Conservation (phyloP, 2,113 vertebrate genomes). For the Pleuronectes platessa region DNA sequence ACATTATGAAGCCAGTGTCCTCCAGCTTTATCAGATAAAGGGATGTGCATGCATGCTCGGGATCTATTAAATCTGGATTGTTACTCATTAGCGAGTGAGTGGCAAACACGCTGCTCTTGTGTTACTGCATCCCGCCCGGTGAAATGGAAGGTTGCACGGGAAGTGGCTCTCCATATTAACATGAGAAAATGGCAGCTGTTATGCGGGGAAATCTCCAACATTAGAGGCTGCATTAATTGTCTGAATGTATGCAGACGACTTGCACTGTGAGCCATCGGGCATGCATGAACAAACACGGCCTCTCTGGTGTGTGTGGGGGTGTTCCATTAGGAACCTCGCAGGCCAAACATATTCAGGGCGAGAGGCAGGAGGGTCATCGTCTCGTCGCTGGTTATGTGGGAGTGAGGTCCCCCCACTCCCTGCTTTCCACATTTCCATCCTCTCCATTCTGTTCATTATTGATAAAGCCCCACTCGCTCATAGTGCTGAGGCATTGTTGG, state of each 20-base stretch:
- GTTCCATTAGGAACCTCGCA: slow-evolving; percentile 51
- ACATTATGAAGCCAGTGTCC: slow-evolving; percentile 48
- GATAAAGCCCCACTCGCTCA: slow-evolving; percentile 53
- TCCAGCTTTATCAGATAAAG: slow-evolving; percentile 59
- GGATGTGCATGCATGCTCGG: slow-evolving; percentile 44
- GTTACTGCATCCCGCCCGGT: not conserved
- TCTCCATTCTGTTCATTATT: slow-evolving; percentile 57
- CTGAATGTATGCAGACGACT: slow-evolving; percentile 59
- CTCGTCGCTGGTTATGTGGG: slow-evolving; percentile 9
- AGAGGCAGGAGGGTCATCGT: slow-evolving; percentile 11
- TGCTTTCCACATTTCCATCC: slow-evolving; percentile 15
- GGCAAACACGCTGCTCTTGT: slow-evolving; percentile 34
- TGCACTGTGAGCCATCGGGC: slow-evolving; percentile 26
- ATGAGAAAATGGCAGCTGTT: slow-evolving; percentile 45
- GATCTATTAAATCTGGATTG: slow-evolving; percentile 57
- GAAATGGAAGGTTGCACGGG: slow-evolving; percentile 35
- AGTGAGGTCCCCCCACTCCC: slow-evolving; percentile 1
- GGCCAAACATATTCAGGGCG: slow-evolving; percentile 21
- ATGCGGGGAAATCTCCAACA: slow-evolving; percentile 39
- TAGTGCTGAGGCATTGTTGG: not conserved
- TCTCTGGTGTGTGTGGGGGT: slow-evolving; percentile 48
- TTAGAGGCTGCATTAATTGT: slow-evolving; percentile 56
- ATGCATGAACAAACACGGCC: slow-evolving; percentile 57
- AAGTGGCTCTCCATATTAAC: slow-evolving; percentile 49
- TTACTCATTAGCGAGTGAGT: slow-evolving; percentile 56